Conservation (phyloP, 2,797 vertebrate species). For the Macrochelys suwanniensis region DNA sequence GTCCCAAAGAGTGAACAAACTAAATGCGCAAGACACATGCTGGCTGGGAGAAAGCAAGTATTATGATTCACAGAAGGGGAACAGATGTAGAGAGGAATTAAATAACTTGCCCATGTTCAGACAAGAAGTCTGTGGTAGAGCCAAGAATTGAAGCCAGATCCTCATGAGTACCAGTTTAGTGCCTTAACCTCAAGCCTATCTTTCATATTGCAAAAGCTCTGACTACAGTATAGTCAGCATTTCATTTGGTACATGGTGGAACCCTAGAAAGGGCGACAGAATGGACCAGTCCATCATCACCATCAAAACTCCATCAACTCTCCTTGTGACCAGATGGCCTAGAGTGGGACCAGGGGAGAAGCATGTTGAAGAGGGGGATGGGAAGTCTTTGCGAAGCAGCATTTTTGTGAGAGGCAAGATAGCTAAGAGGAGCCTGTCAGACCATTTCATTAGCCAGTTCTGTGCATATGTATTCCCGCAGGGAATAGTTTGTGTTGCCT, state of each 20-base stretch:
- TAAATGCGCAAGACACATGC: neutral
- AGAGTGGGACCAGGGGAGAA: neutral
- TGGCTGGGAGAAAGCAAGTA: neutral
- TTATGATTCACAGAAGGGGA: neutral
- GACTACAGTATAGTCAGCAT: neutral
- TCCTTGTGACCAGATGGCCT: neutral
- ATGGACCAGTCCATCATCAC: neutral
- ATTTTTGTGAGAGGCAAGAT: neutral
- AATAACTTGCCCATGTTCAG: neutral
- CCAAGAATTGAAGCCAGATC: neutral
- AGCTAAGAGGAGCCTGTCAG: neutral
- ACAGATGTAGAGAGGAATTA: neutral
- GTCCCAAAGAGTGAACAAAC: neutral
- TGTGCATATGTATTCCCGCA: neutral
- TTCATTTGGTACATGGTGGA: neutral
- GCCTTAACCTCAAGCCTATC: neutral
- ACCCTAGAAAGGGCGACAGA: neutral
- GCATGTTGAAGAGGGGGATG: neutral
- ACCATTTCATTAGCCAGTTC: neutral
- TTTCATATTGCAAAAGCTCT: neutral
- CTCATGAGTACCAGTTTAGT: neutral
- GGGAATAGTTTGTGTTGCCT: neutral
- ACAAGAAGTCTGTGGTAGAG: neutral
- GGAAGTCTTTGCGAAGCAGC: neutral
- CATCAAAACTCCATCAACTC: neutral